Evolutionary conservation across 1,140 invertebrate genomes (phyloP), one percentile per base, ranked within the genome.

Genomic region (Glossosoma conforme): DNA sequence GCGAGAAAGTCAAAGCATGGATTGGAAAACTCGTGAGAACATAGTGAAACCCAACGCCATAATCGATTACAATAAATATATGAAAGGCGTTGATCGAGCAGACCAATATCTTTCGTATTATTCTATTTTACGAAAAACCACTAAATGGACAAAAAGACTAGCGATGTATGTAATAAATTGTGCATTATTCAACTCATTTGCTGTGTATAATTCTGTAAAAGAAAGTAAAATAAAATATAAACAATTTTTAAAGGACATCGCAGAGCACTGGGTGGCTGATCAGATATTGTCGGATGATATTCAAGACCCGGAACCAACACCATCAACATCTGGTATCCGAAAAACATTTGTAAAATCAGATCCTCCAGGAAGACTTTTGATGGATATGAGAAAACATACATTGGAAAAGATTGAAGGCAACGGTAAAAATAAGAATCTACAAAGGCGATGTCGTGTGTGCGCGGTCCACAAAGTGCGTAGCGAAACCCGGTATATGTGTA

Each of bases 1-100:
- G 9, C 18, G 30, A 30, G 54, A 54, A 40, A 54, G 49, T 13
- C 13, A 52, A 10, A 60, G 46, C 30, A 56, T 48, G 13, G 54
- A 60, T 33, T 49, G 38, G 15, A 41, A 8, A 10, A 41, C 38
- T 10, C 2, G 19, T 3, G 19, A 41, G 20, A 41, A 21, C 2
- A 41, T 22, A n/a, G 20, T 41, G 2, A 41, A 41, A n/a, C 38
- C 38, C 10, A 41, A 22, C 24, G 38, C 38, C 19, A 9, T 41
- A 3, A 41, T 41, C 11, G 38, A 41, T 41, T 41, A 41, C 19
- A 41, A 41, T 22, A 19, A 22, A 11, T 41, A 41, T n/a, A 41
- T 22, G 38, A 41, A 41, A 41, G 38, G 38, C 38, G 38, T 41
- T 2, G 38, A 41, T 11, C 19, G 38, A 2, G 38, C 38, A 3